A percentile compares a stretch with the other conserved stretches of the same genome.
Evolutionary conservation across 2,113 vertebrate species (phyloP).

Genomic region (Cyanoderma ruficeps): DNA sequence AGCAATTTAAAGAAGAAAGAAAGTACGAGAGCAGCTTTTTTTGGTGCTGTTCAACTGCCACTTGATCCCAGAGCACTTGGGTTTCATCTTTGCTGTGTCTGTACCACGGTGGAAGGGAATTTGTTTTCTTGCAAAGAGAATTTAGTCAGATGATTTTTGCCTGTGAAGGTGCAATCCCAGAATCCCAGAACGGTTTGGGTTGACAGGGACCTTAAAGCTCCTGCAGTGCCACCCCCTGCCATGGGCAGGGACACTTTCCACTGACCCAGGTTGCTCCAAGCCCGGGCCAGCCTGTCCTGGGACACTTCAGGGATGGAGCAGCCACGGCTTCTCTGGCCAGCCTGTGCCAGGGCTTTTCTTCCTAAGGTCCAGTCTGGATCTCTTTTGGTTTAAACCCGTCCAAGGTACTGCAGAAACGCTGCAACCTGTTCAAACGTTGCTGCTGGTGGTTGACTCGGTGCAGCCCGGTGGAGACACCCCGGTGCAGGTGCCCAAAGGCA

Average conservation of each 20-base stretch:
- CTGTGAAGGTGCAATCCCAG: background rate
- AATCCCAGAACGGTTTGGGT: background rate
- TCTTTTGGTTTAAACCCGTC: background rate
- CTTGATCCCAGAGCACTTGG: background rate
- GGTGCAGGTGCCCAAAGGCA: background rate
- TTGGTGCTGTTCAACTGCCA: background rate
- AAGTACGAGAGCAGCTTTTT: background rate
- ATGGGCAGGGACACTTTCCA: background rate
- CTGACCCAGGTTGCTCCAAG: rapidly evolving
- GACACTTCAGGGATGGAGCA: background rate
- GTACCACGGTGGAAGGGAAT: no score
- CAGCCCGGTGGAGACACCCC: background rate
- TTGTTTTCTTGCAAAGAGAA: background rate
- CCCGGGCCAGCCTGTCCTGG: rapidly evolving
- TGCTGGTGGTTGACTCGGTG: rapidly evolving
- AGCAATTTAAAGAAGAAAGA: background rate
- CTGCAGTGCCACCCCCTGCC: background rate
- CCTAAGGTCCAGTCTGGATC: no score
- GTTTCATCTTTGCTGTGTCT: background rate
- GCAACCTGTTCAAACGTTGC: background rate
- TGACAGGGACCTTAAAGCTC: background rate
- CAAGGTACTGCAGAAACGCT: background rate
- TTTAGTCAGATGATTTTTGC: background rate
- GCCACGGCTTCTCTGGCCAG: background rate
- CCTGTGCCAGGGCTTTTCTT: background rate